Base-by-base conservation (phyloP, 1,140 invertebrate species). In the Marisa cornuarietis region DNA sequence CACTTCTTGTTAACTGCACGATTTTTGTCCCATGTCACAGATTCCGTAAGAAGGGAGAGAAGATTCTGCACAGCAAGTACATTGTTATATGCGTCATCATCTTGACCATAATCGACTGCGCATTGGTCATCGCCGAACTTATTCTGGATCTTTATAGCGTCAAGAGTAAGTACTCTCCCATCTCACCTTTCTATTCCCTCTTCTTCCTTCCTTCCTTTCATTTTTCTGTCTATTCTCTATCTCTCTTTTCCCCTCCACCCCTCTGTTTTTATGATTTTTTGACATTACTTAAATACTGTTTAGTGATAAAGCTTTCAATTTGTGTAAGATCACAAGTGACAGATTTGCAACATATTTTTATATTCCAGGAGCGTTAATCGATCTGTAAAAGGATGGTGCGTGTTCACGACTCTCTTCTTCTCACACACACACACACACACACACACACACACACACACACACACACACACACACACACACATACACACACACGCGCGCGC, bases 111-210 rank as follows among this genome's bases (percentile, higher is more conserved):
- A 78, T 83, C 7, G 88, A 89, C 78, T 88, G 87, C 80, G 86
- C 87, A 2, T 80, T 89, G 16, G 88, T 89, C 52, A 81, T 89
- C 65, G 87, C 86, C 20, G 88, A 89, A 79, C 84, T 89, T 51
- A 88, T 87, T 49, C 85, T 89, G 16, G 88, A 89, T 79, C 78
- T 89, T 14, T 86, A 88, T 79, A 88, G 86, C 73, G 88, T 89
- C 24, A 88, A 88, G 86, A 85, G 88, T 89, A 84, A 84, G 83
- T 76, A 11, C 31, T 68, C 62, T 68, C 58, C 24, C 75, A 14
- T 24, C 1, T 80, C 75, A 13, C 68, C 73, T 71, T 16, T 71
- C 72, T 76, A 42, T 72, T 80, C 62, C 69, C 73, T 69, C 73
- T 71, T 76, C 79, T 76, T 65, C 69, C 72, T 80, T 65, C 52